Evolutionary conservation across 30 jellyfish, hydroid and myxozoan genomes (phyloP).

Genomic region (Turritopsis rubra): DNA sequence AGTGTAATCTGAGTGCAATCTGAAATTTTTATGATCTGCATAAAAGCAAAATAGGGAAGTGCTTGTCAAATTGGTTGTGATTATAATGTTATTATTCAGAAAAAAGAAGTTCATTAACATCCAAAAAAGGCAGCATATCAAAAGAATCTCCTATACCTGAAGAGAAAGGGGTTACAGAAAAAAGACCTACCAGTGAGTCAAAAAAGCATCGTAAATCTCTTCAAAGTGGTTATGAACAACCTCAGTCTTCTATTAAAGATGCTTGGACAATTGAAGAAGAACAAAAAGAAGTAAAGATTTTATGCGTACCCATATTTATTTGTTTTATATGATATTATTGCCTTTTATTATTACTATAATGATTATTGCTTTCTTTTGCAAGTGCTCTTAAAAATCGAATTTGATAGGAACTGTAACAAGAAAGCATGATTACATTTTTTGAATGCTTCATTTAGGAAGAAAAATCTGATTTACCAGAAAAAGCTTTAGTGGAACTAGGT

Average conservation of each 20-base stretch:
- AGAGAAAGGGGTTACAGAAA: background rate
- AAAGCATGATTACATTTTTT: background rate
- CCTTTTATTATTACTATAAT: too few species aligned
- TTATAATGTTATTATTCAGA: background rate
- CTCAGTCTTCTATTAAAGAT: background rate
- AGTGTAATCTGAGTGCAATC: too few species aligned
- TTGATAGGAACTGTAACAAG: too few species aligned
- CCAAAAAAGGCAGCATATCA: background rate
- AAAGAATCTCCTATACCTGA: background rate
- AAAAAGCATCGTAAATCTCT: background rate
- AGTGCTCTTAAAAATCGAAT: too few species aligned
- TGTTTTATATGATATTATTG: background rate
- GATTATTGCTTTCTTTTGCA: too few species aligned
- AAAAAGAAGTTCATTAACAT: background rate
- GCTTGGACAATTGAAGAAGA: background rate
- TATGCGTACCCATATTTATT: background rate
- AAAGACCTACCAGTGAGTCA: background rate
- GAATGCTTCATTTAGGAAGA: background rate
- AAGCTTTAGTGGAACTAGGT: slow-evolving; percentile 1
- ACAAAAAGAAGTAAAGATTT: background rate
- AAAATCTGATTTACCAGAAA: slow-evolving; percentile 7
- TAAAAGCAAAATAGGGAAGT: too few species aligned
- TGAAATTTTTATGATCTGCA: too few species aligned
- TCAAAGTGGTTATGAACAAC: background rate
- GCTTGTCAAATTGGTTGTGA: too few species aligned